Evolutionary conservation across 1,140 invertebrate species (phyloP).

Genomic region (Neuroterus valhalla): DNA sequence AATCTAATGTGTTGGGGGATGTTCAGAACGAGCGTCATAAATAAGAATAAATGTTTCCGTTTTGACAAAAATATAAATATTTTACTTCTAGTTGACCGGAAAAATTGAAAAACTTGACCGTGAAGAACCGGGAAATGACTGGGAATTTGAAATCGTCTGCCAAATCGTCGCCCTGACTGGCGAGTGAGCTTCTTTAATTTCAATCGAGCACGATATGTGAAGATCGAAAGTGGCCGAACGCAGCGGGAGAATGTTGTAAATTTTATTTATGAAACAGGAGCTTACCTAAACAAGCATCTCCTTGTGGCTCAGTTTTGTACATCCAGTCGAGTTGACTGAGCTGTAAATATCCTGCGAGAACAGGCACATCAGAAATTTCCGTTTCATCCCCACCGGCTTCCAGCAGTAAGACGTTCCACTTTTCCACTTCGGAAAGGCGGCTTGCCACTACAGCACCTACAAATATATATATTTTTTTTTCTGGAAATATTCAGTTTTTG

Average conservation of each 20-base stretch:
- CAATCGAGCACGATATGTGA: too few relatives aligned
- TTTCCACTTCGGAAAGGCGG: conserved; percentile 84
- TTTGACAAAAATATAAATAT: too few relatives aligned
- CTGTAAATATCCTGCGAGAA: conserved; percentile 91
- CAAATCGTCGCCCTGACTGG: too few relatives aligned
- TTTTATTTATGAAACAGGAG: conserved; percentile 18
- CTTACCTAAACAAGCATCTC: conserved; percentile 85
- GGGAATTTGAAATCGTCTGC: too few relatives aligned
- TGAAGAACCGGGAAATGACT: too few relatives aligned
- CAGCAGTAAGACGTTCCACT: conserved; percentile 89
- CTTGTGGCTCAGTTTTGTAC: conserved; percentile 92
- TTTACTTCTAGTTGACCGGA: too few relatives aligned
- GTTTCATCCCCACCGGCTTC: conserved; percentile 95
- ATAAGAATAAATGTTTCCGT: too few relatives aligned
- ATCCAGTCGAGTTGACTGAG: conserved; percentile 93
- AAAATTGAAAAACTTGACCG: too few relatives aligned
- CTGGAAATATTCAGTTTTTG: not conserved
- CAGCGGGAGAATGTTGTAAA: not conserved
- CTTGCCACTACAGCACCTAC: conserved; percentile 93
- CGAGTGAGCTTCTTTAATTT: too few relatives aligned
- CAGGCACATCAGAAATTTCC: conserved; percentile 90
- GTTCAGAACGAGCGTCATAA: too few relatives aligned
- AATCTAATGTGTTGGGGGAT: too few relatives aligned
- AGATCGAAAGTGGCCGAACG: too few relatives aligned
- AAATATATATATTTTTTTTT: not conserved